phyloP scores from a whole-genome alignment of 2,113 vertebrate species.

The Phaethon lepturus region DNA sequence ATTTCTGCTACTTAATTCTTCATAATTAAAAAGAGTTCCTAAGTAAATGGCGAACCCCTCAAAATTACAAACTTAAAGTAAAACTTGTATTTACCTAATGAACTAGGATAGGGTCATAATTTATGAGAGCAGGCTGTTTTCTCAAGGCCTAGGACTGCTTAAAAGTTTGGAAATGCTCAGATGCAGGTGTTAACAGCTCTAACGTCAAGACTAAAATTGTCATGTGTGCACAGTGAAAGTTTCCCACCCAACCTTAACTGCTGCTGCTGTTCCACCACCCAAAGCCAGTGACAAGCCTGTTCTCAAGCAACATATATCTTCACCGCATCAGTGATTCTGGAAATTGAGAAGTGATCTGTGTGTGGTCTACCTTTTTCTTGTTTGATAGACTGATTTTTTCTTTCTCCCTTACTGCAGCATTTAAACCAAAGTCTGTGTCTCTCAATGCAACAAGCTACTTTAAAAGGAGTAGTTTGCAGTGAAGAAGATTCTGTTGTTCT shows the following conservation, averaged over 20 bases:
- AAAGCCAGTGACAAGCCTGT: slow-evolving; percentile 42
- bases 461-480: background rate
- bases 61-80: background rate
- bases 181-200: background rate
- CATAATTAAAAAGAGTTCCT: background rate
- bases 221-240: background rate
- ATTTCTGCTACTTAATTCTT: background rate
- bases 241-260: slow-evolving; percentile 42
- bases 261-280: slow-evolving; percentile 48
- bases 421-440: slow-evolving; percentile 11
- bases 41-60: background rate
- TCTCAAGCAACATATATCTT: slow-evolving; percentile 62
- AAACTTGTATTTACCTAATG: background rate
- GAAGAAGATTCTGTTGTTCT: background rate
- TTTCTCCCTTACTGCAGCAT: background rate
- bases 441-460: background rate
- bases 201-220: background rate
- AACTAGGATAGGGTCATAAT: background rate
- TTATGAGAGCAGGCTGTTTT: background rate
- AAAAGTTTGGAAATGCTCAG: background rate
- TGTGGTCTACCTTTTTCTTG: slow-evolving; percentile 46
- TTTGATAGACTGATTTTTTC: slow-evolving; percentile 39
- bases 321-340: slow-evolving; percentile 55
- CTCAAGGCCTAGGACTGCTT: background rate
- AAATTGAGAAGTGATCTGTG: slow-evolving; percentile 70